Evolutionary conservation across 2,888 invertebrate genomes (phyloP), one percentile per base, ranked within the genome.

Genomic region (Platerodrilus igneus): DNA sequence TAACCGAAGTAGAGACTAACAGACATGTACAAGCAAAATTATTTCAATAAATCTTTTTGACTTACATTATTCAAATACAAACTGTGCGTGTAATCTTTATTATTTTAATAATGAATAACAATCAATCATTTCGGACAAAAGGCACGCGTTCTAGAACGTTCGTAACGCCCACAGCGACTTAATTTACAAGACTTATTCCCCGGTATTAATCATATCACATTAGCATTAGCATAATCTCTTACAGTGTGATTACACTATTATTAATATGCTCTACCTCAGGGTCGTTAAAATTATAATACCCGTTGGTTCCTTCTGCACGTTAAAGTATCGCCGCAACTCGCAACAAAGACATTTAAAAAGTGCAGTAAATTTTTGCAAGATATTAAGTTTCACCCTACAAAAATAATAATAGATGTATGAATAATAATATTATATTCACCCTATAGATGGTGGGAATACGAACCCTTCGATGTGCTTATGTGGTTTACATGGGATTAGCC

Each of bases 391-490:
- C 63, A 60, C 60, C 53, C 49, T 45, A 39, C 49, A 58, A 45
- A n/a, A 28, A 59, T 57, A 59, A 60, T 62, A 63, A 66, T 39
- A 37, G 23, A 25, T 19, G 32, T 42, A 64, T 65, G 64, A 63
- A 63, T 65, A 57, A 63, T 61, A 64, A 66, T 65, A 60, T 62
- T 62, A 63, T 65, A 66, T 64, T 64, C 66, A 66, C 66, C 66
- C 66, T 55, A 55, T 47, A 43, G 34, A 33, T 28, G 53, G 56
- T 61, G 60, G 59, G 60, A 62, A 60, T 47, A 31, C 35, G 48
- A 42, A 41, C 46, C 53, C 49, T 48, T 47, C 45, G 50, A 53
- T 58, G 53, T 57, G 63, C 62, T 64, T 63, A 63, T 60, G 61
- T 45, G 66, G 65, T 65, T 66, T 65, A 66, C 65, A 64, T 40